Percentiles rank a stretch among this genome's conserved stretches.
Conservation (phyloP, 2,888 invertebrate species). For the Agrenia bidenticulata region DNA sequence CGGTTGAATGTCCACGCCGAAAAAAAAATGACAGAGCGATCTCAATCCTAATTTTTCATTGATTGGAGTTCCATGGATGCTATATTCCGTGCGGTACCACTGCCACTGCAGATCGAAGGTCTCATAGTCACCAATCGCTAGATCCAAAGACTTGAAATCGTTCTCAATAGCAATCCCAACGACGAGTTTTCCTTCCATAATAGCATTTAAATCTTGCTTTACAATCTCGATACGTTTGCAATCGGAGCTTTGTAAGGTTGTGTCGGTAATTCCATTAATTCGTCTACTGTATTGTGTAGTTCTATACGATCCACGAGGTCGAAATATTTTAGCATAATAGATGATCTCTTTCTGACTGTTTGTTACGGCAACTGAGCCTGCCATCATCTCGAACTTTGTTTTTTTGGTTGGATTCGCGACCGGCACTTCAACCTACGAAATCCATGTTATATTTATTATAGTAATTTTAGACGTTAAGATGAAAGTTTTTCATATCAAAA, state of each 20-base stretch:
- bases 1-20: neutral
- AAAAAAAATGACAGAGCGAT: neutral
- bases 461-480: too few relatives aligned
- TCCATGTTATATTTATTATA: too few relatives aligned
- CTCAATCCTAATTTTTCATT: neutral
- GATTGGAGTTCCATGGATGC: neutral
- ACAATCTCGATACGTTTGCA: neutral
- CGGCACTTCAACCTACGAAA: neutral
- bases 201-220: neutral
- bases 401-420: neutral
- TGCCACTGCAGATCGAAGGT: slow-evolving; percentile 5
- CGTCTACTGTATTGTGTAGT: neutral
- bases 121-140: neutral
- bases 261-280: neutral
- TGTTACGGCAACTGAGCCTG: neutral
- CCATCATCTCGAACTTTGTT: neutral
- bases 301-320: neutral
- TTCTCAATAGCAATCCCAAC: slow-evolving; percentile 1
- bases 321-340: neutral
- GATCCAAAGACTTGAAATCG: slow-evolving; percentile 1
- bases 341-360: neutral
- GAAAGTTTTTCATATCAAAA: too few relatives aligned
- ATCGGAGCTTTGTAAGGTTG: neutral
- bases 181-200: neutral
- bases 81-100: neutral